Conservation (phyloP, 2,113 vertebrate species). For the Malurus melanocephalus region DNA sequence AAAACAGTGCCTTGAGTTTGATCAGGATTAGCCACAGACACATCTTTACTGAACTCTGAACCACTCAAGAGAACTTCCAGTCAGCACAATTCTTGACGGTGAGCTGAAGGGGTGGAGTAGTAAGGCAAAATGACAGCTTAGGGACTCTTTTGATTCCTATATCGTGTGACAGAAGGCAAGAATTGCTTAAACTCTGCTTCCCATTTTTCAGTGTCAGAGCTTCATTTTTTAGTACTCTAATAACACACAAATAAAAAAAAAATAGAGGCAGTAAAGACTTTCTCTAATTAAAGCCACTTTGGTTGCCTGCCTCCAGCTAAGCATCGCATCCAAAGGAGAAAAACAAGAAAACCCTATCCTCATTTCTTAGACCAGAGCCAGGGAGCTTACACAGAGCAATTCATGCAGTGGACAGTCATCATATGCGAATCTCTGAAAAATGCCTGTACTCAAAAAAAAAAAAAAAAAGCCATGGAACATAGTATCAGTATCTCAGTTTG, state of each 20-base stretch:
- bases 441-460: neutral
- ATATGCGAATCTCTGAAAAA: neutral
- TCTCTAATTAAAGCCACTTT: neutral
- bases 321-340: neutral
- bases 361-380: neutral
- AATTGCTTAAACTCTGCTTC: neutral
- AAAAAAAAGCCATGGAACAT: rapidly evolving
- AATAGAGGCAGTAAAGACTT: neutral
- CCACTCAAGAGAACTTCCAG: neutral
- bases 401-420: neutral
- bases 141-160: neutral
- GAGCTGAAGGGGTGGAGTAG: neutral
- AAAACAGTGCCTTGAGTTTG: neutral
- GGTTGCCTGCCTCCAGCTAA: neutral
- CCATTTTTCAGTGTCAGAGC: neutral
- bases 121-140: neutral
- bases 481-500: neutral
- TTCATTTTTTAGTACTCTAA: neutral
- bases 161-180: rapidly evolving
- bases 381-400: neutral
- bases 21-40: neutral
- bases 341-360: neutral
- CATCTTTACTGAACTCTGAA: neutral
- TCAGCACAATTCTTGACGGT: rapidly evolving
- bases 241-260: neutral